Evolutionary conservation across 2,888 invertebrate species (phyloP), one percentile per base, ranked within the genome.

Genomic region (Exocentrus adspersus): DNA sequence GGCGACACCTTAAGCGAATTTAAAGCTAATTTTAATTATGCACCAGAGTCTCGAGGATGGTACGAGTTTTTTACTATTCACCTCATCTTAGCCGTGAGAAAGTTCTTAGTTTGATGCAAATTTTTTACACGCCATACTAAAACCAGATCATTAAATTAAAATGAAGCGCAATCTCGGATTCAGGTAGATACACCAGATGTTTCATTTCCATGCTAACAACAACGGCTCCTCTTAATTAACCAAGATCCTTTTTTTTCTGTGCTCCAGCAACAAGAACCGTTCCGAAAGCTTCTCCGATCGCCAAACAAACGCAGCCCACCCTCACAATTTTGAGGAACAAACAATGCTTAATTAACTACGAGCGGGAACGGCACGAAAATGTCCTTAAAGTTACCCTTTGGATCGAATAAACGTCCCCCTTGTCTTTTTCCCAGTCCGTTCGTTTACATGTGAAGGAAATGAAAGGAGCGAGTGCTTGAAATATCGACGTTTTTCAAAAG

Each of bases 1-100:
- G 53, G 66, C 64, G 60, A 69, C 67, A 69, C 71, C 72, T 71
- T 74, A 74, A 77, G 72, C 72, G 75, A 73, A 77, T 73, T 76
- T 73, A 75, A 75, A 76, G 75, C 75, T 75, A 72, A 69, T 76
- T 76, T 75, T 78, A 78, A 78, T 78, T 77, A 77, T 70, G 70
- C 71, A 69, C 71, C 60, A 48, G 41, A 50, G 61, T 50, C 32
- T 43, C 50, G 48, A 24, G 30, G 51, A 50, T 37, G 37, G 37
- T 3, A 12, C 37, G n/a, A 3, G 2, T 37, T 37, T 37, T 30
- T 30, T 37, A 12, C 37, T 37, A 12, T 37, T 37, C 14, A n/a
- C 14, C 12, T 12, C 2, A 5, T 2, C 12, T 12, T 5, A 37
- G n/a, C 12, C 37, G 37, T 37, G 37, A 37, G 37, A 37, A 37